These are phyloP conservation scores for Gracilinanus agilis DNA, from an alignment of 2,113 vertebrate species.

Conservation along the genomic window DNA sequence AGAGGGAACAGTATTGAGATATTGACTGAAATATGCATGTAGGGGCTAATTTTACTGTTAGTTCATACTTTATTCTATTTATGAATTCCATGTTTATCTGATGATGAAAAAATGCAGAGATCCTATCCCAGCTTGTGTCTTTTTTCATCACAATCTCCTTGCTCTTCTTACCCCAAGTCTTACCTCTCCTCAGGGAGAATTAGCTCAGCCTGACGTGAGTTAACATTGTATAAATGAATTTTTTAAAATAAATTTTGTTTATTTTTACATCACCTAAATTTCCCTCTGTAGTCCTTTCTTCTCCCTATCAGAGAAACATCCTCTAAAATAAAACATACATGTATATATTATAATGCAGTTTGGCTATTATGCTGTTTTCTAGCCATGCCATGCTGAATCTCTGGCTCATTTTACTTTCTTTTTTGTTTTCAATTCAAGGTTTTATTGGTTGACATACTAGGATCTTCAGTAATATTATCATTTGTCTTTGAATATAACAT, in stretches of 20 bases:
- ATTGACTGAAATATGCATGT: conserved; percentile 72
- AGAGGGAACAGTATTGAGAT: conserved; percentile 47
- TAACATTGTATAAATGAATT: neutral
- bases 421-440: too few relatives aligned
- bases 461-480: too few relatives aligned
- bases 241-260: neutral
- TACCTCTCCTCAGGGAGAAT: neutral
- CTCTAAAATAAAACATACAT: neutral
- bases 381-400: too few relatives aligned
- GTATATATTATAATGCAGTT: neutral
- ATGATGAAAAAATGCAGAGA: conserved; percentile 62
- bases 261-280: neutral
- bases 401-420: too few relatives aligned
- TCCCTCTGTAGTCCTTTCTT: neutral
- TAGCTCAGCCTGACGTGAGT: neutral
- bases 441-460: too few relatives aligned
- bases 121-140: neutral
- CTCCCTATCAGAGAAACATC: neutral
- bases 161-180: neutral
- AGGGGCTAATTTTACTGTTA: conserved; percentile 71
- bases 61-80: conserved; percentile 69
- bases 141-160: neutral
- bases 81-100: conserved; percentile 72
- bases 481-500: too few relatives aligned
- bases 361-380: too few relatives aligned